phyloP scores from a whole-genome alignment of 2,888 invertebrate genomes.

The Drosophila sordidula region DNA sequence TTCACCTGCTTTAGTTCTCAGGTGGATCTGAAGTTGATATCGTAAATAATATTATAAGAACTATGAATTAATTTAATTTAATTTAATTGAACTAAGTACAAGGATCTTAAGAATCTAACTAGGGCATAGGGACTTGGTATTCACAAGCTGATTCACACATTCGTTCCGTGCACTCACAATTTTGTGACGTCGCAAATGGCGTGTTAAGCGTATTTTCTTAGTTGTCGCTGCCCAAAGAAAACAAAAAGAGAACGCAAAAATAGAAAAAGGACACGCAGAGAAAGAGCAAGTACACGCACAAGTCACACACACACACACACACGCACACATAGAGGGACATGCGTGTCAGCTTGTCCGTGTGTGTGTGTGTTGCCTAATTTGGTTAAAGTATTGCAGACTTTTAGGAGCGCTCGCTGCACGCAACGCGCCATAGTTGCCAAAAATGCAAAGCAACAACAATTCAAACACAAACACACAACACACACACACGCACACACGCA shows the following conservation, averaged over 20 bases:
- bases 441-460: conserved; percentile 61
- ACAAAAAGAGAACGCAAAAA: not conserved
- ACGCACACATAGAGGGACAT: conserved; percentile 8
- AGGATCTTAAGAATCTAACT: too few species aligned
- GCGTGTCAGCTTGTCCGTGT: conserved; percentile 2
- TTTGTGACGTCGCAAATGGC: conserved; percentile 51
- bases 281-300: conserved; percentile 13
- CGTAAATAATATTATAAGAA: too few species aligned
- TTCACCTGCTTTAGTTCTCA: not conserved
- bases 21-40: not conserved
- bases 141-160: not conserved
- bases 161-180: not conserved
- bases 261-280: conserved; percentile 9
- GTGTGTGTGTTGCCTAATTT: conserved; percentile 63
- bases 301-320: conserved; percentile 6
- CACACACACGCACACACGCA: conserved; percentile 14
- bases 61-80: too few species aligned
- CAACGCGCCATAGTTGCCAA: conserved; percentile 61
- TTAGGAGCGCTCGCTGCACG: conserved; percentile 60
- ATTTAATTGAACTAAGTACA: too few species aligned
- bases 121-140: not conserved
- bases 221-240: conserved; percentile 20
- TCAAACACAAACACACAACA: conserved; percentile 11
- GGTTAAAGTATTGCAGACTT: conserved; percentile 67
- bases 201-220: conserved; percentile 37